Percentiles rank a stretch among this genome's conserved stretches.
These are phyloP conservation scores for Colius striatus DNA, from an alignment of 2,113 vertebrate species.

Conservation along the genomic window DNA sequence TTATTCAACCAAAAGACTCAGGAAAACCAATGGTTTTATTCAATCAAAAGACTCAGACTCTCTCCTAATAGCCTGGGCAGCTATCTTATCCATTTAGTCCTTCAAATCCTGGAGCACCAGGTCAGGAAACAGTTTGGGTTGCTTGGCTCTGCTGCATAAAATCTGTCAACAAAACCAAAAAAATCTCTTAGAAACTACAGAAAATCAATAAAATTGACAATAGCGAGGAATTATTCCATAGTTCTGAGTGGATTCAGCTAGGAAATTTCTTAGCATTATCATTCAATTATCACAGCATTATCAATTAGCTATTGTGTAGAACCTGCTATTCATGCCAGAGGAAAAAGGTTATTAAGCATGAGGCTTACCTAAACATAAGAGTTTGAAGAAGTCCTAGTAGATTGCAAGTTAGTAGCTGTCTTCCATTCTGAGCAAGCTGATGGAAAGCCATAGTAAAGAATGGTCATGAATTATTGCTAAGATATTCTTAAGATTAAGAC, in stretches of 20 bases:
- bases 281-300: not conserved
- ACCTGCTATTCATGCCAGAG: not conserved
- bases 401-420: not conserved
- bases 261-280: not conserved
- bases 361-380: not conserved
- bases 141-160: not conserved
- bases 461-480: accelerated
- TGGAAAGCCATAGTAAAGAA: not conserved
- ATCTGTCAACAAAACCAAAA: not conserved
- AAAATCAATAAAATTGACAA: not conserved
- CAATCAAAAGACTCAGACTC: not conserved
- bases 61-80: not conserved
- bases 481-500: not conserved
- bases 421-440: not conserved
- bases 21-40: not conserved
- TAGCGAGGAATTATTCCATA: not conserved
- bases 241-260: not conserved
- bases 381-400: not conserved
- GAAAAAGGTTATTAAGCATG: not conserved
- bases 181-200: not conserved
- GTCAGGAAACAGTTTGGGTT: not conserved
- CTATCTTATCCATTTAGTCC: not conserved
- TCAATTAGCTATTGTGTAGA: not conserved
- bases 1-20: not conserved
- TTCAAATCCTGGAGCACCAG: not conserved